Conservation (phyloP, 1,140 invertebrate genomes). For the Drosophila paulistorum region DNA sequence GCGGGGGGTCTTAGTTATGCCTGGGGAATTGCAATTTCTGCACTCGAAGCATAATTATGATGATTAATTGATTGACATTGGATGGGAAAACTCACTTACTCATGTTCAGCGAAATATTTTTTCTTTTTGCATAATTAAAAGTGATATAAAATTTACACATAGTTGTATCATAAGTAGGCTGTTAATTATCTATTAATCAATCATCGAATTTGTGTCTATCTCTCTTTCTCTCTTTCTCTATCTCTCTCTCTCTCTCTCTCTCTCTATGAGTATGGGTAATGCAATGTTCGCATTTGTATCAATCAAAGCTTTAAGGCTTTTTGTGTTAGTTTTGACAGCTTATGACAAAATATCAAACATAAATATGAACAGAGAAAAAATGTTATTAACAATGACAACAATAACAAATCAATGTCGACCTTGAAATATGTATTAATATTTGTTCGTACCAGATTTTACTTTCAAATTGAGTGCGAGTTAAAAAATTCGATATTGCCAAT, state of each 20-base stretch:
- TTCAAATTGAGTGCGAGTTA: not conserved
- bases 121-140: slow-evolving; percentile 1
- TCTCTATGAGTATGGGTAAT: not conserved
- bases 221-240: not conserved
- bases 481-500: not conserved
- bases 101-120: slow-evolving; percentile 8
- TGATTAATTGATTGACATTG: slow-evolving; percentile 56
- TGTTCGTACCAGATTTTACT: not conserved
- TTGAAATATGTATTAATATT: not conserved
- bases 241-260: not conserved
- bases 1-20: not conserved
- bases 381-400: slow-evolving; percentile 15
- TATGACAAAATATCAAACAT: slow-evolving; percentile 40
- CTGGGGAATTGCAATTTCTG: slow-evolving; percentile 53
- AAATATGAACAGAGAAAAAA: slow-evolving; percentile 13
- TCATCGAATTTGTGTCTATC: slow-evolving; percentile 15
- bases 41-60: slow-evolving; percentile 49
- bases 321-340: slow-evolving; percentile 58
- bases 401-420: slow-evolving; percentile 25
- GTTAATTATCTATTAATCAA: slow-evolving; percentile 17
- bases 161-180: not conserved
- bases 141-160: not conserved
- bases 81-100: slow-evolving; percentile 36
- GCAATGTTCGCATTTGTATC: slow-evolving; percentile 31
- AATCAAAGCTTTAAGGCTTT: slow-evolving; percentile 39